Evolutionary conservation across 2,797 vertebrate genomes (phyloP), one percentile per base, ranked within the genome.

Genomic region (Dermochelys coriacea): DNA sequence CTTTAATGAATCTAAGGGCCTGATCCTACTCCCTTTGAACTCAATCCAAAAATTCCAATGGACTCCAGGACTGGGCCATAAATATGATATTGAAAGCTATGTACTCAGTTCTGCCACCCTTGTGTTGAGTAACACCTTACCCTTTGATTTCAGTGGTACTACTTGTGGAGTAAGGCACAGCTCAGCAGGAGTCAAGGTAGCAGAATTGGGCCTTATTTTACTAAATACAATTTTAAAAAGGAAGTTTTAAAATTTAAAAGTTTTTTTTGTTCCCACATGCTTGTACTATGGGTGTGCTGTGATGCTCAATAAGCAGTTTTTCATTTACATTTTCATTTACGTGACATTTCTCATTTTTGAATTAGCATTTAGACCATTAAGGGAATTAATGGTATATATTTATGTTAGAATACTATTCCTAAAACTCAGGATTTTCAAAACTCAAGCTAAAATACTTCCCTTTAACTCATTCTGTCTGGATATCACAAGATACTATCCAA

Each of bases 21-120:
- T 27, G 12, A 87, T 34, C 51, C n/a, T 1, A 1, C n/a, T 78
- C 7, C n/a, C 55, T 27, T 37, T 21, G 34, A 88, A 86, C 29
- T 85, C 75, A 82, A 0, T 0, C 78, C 45, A 31, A 84, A 87
- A 49, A 82, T 77, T 88, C 34, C 37, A 34, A 77, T 88, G 8
- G 25, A 64, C 49, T 74, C 77, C 31, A 55, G 21, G 18, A 2
- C 75, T 84, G 41, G 3, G 21, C 25, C 87, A 37, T 50, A 49
- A 86, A 82, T 92, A 85, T 85, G 68, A 64, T 94, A 86, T 96
- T 59, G 80, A 47, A 77, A 80, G 88, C 21, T 75, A 47, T 19
- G 82, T 27, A 1, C 1, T 74, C 25, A 80, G 4, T 82, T 51
- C 47, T 52, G 23, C 25, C 27, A 47, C 45, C 6, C 50, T 34